Evolutionary conservation across 1,140 invertebrate genomes (phyloP), one percentile per base, ranked within the genome.

Genomic region (Bombus soroeensis): DNA sequence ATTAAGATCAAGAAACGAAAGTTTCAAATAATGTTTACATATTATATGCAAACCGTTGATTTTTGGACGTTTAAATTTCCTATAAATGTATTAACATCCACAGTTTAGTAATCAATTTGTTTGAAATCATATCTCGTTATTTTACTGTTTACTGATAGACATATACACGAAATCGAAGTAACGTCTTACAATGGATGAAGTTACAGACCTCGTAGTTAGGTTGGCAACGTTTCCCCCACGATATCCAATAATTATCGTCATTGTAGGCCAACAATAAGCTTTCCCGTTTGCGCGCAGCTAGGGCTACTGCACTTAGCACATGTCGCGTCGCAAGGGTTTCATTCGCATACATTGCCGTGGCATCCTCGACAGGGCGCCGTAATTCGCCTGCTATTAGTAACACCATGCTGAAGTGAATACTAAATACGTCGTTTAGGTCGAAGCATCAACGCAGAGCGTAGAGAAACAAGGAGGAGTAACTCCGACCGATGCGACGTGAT

Each of bases 361-460:
- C 62, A 64, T 64, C 74, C 68, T 74, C 57, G 80, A 88, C 85
- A 57, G 86, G 62, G 62, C 70, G 47, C 71, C 39, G 88, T 82
- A 90, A 90, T 90, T 90, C 81, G 87, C 86, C 83, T 59, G 89
- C 89, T 88, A 90, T 90, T 90, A 90, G 86, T 79, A 86, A 86
- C 89, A 71, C 86, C 71, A 68, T 59, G 89, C 86, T 82, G 79
- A 85, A 90, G 88, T 77, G 89, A 90, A 90, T 90, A 90, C 89
- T 90, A 90, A 90, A 87, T 90, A 88, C 88, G 59, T 88, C 89
- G 83, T 90, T 90, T 86, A 88, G 53, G 43, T 12, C 37, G 41
- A 32, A 83, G 68, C 75, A 57, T 41, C 28, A 34, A 53, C 25
- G 47, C 64, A 39, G 13, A 72, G 3, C 59, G 28, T n/a, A 4